phyloP scores from a whole-genome alignment of 2,888 invertebrate genomes.

The Hyppa rectilinea region DNA sequence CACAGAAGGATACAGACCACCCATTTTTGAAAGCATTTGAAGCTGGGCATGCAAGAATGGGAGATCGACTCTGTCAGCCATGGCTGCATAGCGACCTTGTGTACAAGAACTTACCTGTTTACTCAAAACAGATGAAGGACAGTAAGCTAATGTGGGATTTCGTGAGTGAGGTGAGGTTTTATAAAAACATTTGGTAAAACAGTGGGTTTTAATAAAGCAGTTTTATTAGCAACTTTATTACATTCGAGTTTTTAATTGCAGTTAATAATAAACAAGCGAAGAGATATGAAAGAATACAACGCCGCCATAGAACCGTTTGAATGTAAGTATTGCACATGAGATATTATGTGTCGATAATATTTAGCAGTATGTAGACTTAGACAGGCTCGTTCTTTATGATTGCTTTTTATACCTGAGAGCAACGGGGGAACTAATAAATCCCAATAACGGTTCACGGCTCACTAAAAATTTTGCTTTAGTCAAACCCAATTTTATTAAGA shows the following conservation, averaged over 20 bases:
- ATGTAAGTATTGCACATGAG: neutral
- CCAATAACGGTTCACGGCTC: too few relatives aligned
- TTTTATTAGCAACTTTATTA: neutral
- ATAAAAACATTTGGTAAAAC: neutral
- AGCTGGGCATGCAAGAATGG: slow-evolving; percentile 33
- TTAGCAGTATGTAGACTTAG: too few relatives aligned
- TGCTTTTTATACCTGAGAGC: too few relatives aligned
- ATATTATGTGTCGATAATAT: too few relatives aligned
- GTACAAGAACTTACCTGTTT: slow-evolving; percentile 56
- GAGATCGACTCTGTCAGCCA: slow-evolving; percentile 57
- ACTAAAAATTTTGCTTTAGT: too few relatives aligned
- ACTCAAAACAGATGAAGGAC: slow-evolving; percentile 29
- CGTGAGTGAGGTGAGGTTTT: slow-evolving; percentile 45
- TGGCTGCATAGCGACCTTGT: slow-evolving; percentile 66
- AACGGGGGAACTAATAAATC: too few relatives aligned
- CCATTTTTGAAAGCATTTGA: slow-evolving; percentile 61
- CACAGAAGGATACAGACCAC: slow-evolving; percentile 50
- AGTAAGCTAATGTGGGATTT: slow-evolving; percentile 56
- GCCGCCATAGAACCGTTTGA: neutral
- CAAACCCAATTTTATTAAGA: too few relatives aligned
- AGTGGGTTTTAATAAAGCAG: neutral
- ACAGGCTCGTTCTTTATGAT: too few relatives aligned
- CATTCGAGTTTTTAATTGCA: neutral
- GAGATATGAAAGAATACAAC: neutral
- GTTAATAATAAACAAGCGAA: slow-evolving; percentile 4